A percentile compares a stretch with the other conserved stretches of the same genome.
Evolutionary conservation across 2,113 vertebrate species (phyloP).

Genomic region (Orcinus orca): DNA sequence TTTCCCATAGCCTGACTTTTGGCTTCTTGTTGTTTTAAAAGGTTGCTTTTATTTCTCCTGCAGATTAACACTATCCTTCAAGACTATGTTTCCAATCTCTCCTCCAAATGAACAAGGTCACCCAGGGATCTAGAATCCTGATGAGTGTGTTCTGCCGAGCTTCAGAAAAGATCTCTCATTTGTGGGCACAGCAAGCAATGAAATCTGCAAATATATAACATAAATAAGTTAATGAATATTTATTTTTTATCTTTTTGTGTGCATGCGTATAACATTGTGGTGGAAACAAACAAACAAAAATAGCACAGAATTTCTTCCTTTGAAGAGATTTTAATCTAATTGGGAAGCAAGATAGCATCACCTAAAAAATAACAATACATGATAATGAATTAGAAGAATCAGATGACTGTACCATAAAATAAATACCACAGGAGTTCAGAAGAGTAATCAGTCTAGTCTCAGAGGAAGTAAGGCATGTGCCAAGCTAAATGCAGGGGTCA

Average conservation of each 20-base stretch:
- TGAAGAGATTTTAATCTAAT: background rate
- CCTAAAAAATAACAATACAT: background rate
- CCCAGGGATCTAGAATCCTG: slow-evolving; percentile 17
- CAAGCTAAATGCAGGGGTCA: background rate
- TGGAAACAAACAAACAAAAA: background rate
- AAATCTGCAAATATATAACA: background rate
- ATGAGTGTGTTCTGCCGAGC: slow-evolving; percentile 15
- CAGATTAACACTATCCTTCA: background rate
- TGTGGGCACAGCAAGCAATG: background rate
- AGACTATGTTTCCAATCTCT: background rate
- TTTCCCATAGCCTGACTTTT: background rate
- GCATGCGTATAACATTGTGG: background rate
- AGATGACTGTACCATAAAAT: background rate
- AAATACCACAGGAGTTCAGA: background rate
- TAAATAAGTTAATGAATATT: background rate
- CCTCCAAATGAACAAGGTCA: background rate
- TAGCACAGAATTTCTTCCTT: background rate
- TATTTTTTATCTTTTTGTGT: background rate
- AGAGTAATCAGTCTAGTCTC: background rate
- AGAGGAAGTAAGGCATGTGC: background rate
- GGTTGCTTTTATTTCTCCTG: background rate
- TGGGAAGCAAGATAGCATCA: background rate
- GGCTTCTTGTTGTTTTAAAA: background rate
- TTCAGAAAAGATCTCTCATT: slow-evolving; percentile 29
- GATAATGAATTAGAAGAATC: background rate